Evolutionary conservation across 2,888 invertebrate genomes (phyloP).

Genomic region (Cheilosia pagana): DNA sequence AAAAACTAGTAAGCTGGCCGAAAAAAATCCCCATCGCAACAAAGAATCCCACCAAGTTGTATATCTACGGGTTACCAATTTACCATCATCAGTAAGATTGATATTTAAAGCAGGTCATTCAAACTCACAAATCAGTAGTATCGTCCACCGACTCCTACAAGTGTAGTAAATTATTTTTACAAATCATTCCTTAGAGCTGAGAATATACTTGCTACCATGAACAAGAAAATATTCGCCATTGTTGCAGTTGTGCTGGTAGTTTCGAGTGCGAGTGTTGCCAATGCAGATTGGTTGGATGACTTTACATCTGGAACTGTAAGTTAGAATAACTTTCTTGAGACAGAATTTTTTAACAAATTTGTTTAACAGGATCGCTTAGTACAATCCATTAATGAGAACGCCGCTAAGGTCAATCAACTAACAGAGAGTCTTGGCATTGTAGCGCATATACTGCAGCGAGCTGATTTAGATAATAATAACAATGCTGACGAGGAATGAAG

Average conservation of each 20-base stretch:
- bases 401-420: slow-evolving; percentile 65
- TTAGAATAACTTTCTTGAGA: background rate
- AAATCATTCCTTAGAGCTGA: background rate
- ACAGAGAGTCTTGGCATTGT: slow-evolving; percentile 54
- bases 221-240: slow-evolving; percentile 33
- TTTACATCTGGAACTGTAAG: slow-evolving; percentile 74
- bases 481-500: background rate
- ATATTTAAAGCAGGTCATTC: background rate
- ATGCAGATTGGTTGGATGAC: slow-evolving; percentile 76
- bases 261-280: slow-evolving; percentile 65
- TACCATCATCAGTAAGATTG: background rate
- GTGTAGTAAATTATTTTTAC: too few species aligned
- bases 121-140: background rate
- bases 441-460: background rate
- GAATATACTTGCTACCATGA: slow-evolving; percentile 1
- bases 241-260: slow-evolving; percentile 67
- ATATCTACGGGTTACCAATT: too few species aligned
- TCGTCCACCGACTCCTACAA: background rate
- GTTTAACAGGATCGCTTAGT: slow-evolving; percentile 62
- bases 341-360: slow-evolving; percentile 1
- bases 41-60: background rate
- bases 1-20: background rate
- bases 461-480: background rate
- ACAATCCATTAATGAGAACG: slow-evolving; percentile 71
- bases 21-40: background rate